Conservation (phyloP, 1,140 invertebrate species). For the Wasmannia auropunctata region DNA sequence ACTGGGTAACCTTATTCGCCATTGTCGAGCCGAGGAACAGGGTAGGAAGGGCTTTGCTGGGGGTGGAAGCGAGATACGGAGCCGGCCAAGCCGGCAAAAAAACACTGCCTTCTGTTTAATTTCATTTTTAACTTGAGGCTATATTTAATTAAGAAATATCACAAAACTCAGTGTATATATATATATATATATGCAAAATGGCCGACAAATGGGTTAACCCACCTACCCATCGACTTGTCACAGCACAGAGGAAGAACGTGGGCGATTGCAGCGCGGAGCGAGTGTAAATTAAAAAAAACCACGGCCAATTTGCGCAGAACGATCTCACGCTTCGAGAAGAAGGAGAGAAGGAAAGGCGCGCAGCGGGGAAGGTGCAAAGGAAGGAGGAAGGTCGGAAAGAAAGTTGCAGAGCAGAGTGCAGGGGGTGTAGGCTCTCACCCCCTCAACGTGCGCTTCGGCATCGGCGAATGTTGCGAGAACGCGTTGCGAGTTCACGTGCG, state of each 20-base stretch:
- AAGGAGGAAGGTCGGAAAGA: constrained; percentile 6
- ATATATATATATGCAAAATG: constrained; percentile 28
- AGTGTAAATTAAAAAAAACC: constrained; percentile 71
- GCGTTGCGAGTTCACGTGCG: constrained; percentile 44
- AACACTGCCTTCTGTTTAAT: constrained; percentile 81
- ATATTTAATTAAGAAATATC: constrained; percentile 84
- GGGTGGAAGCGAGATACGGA: constrained; percentile 49
- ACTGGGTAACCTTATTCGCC: constrained; percentile 79
- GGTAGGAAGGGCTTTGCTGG: constrained; percentile 39
- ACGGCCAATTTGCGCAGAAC: constrained; percentile 62
- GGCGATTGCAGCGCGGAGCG: constrained; percentile 20
- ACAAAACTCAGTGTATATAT: constrained; percentile 66
- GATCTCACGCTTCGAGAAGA: constrained; percentile 48
- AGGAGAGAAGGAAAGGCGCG: constrained; percentile 11
- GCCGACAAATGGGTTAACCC: constrained; percentile 37
- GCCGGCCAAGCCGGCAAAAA: constrained; percentile 57
- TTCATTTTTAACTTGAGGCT: constrained; percentile 82
- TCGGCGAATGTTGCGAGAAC: constrained; percentile 39
- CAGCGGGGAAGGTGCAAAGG: constrained; percentile 22
- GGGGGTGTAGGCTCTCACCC: background rate
- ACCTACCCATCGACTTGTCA: constrained; percentile 42
- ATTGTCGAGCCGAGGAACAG: constrained; percentile 75
- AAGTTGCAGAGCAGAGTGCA: constrained; percentile 7
- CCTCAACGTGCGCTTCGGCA: background rate
- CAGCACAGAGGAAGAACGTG: constrained; percentile 12